Conservation (phyloP, 1,140 invertebrate species). For the Belonocnema kinseyi region DNA sequence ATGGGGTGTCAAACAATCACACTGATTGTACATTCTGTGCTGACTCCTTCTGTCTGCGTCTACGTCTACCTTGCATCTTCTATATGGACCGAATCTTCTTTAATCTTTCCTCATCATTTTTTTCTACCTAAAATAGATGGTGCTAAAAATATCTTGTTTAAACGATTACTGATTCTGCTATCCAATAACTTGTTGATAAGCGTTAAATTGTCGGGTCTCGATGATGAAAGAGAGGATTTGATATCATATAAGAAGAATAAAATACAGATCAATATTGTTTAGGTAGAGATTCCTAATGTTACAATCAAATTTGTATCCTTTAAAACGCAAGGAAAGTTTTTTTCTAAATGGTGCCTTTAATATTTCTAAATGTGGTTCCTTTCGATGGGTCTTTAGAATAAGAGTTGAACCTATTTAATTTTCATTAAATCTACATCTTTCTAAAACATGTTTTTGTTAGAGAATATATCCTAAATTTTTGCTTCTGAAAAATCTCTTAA, state of each 20-base stretch:
- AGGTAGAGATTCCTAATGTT: too few relatives aligned
- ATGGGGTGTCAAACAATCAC: constrained; percentile 77
- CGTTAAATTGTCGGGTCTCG: neutral
- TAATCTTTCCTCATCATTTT: constrained; percentile 33
- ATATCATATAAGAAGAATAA: neutral
- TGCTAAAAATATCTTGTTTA: constrained; percentile 26
- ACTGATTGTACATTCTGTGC: constrained; percentile 74
- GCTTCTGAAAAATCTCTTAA: too few relatives aligned
- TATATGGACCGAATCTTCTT: constrained; percentile 46
- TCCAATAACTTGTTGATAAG: neutral
- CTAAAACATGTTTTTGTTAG: too few relatives aligned
- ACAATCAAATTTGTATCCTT: too few relatives aligned
- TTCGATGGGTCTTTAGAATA: too few relatives aligned
- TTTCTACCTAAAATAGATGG: constrained; percentile 10
- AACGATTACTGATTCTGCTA: constrained; percentile 4
- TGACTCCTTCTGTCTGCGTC: constrained; percentile 64
- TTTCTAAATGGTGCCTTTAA: too few relatives aligned
- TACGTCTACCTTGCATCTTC: constrained; percentile 45
- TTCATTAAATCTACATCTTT: too few relatives aligned
- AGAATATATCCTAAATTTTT: too few relatives aligned
- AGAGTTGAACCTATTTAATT: too few relatives aligned
- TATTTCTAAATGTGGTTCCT: too few relatives aligned
- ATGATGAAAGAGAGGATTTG: neutral
- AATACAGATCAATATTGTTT: too few relatives aligned
- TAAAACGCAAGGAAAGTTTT: too few relatives aligned